Base-by-base conservation (phyloP, 1,140 invertebrate genomes). In the Pachypsylla venusta region DNA sequence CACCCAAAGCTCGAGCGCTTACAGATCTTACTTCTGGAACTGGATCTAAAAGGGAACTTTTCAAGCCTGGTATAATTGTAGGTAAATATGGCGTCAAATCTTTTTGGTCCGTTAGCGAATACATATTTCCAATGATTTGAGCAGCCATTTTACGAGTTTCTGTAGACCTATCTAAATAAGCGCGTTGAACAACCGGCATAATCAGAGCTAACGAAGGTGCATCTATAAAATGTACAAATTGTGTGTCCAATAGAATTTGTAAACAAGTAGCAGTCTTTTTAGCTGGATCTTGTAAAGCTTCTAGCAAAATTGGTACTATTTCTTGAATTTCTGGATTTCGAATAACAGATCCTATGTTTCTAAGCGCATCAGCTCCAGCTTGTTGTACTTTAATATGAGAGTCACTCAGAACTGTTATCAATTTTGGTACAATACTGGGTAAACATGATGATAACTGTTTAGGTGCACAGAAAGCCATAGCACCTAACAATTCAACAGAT, bases 111-210 rank as follows among this genome's bases (percentile, higher is more conserved):
- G 96, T 98, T 10, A 99, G 76, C 0, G 93, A 97, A 74, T 98
- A 99, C 93, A 99, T 98, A 71, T 98, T 99, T 42, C 95, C 94
- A 66, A 99, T 98, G 68, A 99, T 98, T 74, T 91, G 88, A n/a
- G 93, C 91, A 22, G 96, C 93, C 91, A 98, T 97, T 78, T 98
- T 96, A 66, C 94, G 79, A 0, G 93, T 98, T 74, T 99, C 95
- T 0, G 93, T 98, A 5, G 91, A 93, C 56, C 95, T 78, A 74
- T 98, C 94, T 74, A 93, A 85, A 71, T 99, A 98, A 5, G 95
- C 95, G 64, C 96, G 75, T 71, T 97, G 88, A 19, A 99, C 92
- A 0, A 99, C 94, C 1, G 96, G 96, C 95, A 99, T 99, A 62
- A 99, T 98, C 14, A 99, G 76, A 60, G 97, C 95, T 2, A 99